Percentiles rank a stretch among this genome's conserved stretches.
Conservation (phyloP, 1,140 invertebrate genomes). For the Bombus consobrinus region DNA sequence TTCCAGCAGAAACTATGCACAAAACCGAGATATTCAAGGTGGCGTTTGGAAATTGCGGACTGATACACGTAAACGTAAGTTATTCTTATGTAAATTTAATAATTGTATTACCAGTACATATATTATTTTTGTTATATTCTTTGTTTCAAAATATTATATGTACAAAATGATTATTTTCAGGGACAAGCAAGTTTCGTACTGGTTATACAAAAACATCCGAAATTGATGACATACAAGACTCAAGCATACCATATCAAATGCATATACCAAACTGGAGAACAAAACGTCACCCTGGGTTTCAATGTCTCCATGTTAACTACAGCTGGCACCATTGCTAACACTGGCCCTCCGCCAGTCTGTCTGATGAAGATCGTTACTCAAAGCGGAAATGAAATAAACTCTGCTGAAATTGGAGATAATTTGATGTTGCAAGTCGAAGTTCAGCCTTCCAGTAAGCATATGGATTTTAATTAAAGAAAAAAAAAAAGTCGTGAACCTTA, state of each 20-base stretch:
- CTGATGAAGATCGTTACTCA: conserved; percentile 95
- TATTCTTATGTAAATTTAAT: not conserved
- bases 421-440: conserved; percentile 95
- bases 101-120: too few species aligned
- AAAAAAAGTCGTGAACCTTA: too few species aligned
- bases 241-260: conserved; percentile 98
- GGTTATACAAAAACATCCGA: conserved; percentile 97
- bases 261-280: conserved; percentile 96
- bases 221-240: conserved; percentile 96
- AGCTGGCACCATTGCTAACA: conserved; percentile 96
- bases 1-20: conserved; percentile 86
- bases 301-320: conserved; percentile 98
- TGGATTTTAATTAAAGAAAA: too few species aligned
- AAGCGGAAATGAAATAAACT: conserved; percentile 93
- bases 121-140: conserved; percentile 73
- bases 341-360: conserved; percentile 96
- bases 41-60: conserved; percentile 94
- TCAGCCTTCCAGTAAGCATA: conserved; percentile 92
- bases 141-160: too few species aligned
- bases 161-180: conserved; percentile 63
- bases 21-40: conserved; percentile 93
- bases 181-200: conserved; percentile 95
- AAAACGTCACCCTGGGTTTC: conserved; percentile 96
- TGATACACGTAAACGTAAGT: conserved; percentile 95
- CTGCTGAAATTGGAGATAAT: conserved; percentile 96